Evolutionary conservation across 2,888 invertebrate species (phyloP).

Genomic region (Ganaspis brasiliensis): DNA sequence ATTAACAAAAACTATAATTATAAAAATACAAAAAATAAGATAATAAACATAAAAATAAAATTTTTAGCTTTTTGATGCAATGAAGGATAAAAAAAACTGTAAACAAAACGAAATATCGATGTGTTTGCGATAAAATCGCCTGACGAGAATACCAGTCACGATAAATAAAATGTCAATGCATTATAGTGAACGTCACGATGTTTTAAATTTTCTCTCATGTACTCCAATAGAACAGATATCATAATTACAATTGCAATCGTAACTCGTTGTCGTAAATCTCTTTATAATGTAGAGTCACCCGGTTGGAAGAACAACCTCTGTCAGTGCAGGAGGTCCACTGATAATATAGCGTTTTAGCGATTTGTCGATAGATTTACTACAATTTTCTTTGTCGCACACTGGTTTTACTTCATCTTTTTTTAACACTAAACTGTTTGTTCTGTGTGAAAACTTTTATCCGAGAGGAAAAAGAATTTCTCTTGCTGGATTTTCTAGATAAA

Average conservation of each 20-base stretch:
- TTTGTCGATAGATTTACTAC: constrained; percentile 12
- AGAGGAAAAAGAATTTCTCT: too few relatives aligned
- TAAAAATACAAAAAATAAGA: too few relatives aligned
- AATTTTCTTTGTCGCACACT: background rate
- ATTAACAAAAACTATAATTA: too few relatives aligned
- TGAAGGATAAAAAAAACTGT: background rate
- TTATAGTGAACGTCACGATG: constrained; percentile 25
- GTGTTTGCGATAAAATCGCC: constrained; percentile 45
- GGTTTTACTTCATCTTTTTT: background rate
- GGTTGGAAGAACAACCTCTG: constrained; percentile 22
- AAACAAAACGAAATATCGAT: constrained; percentile 42
- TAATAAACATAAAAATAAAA: too few relatives aligned
- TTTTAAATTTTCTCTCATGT: constrained; percentile 58
- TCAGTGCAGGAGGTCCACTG: constrained; percentile 11
- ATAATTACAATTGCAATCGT: constrained; percentile 64
- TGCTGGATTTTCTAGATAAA: too few relatives aligned
- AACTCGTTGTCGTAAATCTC: constrained; percentile 60
- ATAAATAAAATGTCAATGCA: constrained; percentile 46
- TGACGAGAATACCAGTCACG: constrained; percentile 48
- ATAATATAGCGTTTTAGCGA: background rate
- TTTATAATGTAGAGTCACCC: constrained; percentile 47
- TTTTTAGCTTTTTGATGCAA: too few relatives aligned
- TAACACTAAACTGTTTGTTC: background rate
- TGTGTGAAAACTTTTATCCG: background rate
- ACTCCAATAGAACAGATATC: constrained; percentile 56